Conservation (phyloP, 2,888 invertebrate genomes). For the Timandra comae region DNA sequence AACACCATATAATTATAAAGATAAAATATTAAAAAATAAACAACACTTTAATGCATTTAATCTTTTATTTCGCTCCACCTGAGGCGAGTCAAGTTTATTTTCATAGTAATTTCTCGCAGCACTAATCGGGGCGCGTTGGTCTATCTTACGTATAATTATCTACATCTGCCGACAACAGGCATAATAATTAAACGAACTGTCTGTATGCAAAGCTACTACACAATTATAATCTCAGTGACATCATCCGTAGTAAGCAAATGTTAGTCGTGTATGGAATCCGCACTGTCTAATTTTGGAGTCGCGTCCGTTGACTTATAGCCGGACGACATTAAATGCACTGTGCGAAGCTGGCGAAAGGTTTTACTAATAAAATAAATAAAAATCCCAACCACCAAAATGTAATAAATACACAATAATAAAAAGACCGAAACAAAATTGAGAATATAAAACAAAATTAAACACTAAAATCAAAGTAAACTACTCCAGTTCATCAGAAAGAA, state of each 20-base stretch:
- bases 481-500: too few relatives aligned
- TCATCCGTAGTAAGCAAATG: constrained; percentile 11
- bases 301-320: constrained; percentile 61
- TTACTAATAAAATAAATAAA: too few relatives aligned
- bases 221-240: constrained; percentile 36
- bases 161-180: constrained; percentile 17
- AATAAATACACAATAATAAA: too few relatives aligned
- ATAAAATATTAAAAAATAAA: too few relatives aligned
- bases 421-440: too few relatives aligned
- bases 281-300: constrained; percentile 61
- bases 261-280: constrained; percentile 53
- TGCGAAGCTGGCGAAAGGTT: constrained; percentile 5
- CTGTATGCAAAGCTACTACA: constrained; percentile 20
- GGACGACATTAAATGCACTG: constrained; percentile 55
- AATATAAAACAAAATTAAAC: too few relatives aligned
- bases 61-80: too few relatives aligned
- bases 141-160: constrained; percentile 15
- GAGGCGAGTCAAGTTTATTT: too few relatives aligned
- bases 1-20: too few relatives aligned
- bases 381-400: background rate
- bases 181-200: constrained; percentile 19
- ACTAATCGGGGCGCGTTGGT: constrained; percentile 10
- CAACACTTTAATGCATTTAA: too few relatives aligned
- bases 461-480: too few relatives aligned
- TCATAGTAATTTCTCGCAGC: background rate